A percentile compares a stretch with the other conserved stretches of the same genome.
Evolutionary conservation across 2,797 vertebrate genomes (phyloP).

Genomic region (Anabas testudineus): DNA sequence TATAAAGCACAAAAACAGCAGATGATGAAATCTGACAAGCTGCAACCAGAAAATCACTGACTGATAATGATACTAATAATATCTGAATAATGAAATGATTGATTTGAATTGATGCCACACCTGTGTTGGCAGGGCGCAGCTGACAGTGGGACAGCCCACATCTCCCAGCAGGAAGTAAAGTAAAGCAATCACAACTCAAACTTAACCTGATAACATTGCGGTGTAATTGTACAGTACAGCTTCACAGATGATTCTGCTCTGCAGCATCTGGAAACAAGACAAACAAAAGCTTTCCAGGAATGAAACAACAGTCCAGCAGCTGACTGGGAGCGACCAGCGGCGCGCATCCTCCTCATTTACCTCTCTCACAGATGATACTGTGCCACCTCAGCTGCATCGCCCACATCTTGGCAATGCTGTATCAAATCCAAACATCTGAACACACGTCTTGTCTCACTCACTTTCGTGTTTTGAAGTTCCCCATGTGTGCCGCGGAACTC

Average conservation of each 20-base stretch:
- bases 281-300: conserved; percentile 35
- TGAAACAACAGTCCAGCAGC: conserved; percentile 24
- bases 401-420: conserved; percentile 1
- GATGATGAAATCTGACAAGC: neutral
- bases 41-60: neutral
- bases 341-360: conserved; percentile 5
- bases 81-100: too few relatives aligned
- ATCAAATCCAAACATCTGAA: conserved; percentile 7
- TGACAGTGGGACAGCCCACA: neutral
- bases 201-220: neutral
- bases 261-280: conserved; percentile 18
- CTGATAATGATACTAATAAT: too few relatives aligned
- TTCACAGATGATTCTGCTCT: neutral
- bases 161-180: conserved; percentile 21
- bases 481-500: conserved; percentile 89
- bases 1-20: neutral
- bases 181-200: conserved; percentile 10
- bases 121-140: neutral
- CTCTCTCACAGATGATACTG: neutral
- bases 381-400: neutral
- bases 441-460: conserved; percentile 75
- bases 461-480: conserved; percentile 90
- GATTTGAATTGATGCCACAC: neutral
- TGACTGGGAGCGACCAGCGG: conserved; percentile 13
- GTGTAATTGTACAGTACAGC: neutral